Evolutionary conservation across 2,888 invertebrate genomes (phyloP), one percentile per base, ranked within the genome.

Genomic region (Noctua comes): DNA sequence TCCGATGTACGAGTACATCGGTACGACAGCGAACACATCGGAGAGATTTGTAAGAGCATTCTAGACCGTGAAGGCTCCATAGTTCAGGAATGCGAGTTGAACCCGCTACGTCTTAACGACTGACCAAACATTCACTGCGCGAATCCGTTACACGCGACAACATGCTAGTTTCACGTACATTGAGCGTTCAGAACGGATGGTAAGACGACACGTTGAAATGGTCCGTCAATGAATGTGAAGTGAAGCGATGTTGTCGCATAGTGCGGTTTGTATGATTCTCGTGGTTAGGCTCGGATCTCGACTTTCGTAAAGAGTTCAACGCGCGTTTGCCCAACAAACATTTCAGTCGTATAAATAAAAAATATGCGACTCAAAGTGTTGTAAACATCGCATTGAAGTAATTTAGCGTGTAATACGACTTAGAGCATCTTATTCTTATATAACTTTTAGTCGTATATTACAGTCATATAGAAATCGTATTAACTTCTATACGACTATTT

Each of bases 241-340:
- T 57, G 24, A 16, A 27, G 68, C 76, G 66, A 69, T 71, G 27
- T 59, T 62, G 31, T 76, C 77, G 79, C 31, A 24, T 27, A n/a
- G 46, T 83, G 76, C 75, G 76, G 82, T 79, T 74, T 68, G 64
- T n/a, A 75, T 74, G 70, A 70, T 73, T 77, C 31, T 48, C 79
- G 68, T 85, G 84, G 88, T 89, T 80, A 48, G 70, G 68, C 85
- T 68, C 72, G 71, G 85, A 90, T 91, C 89, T 93, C 91, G 87
- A 94, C 94, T 94, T 94, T 94, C 92, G 85, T 93, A 93, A 93
- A 94, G 96, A 96, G 94, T 96, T 96, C 95, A 96, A 96, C 95
- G 95, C 93, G 95, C 94, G 94, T 91, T 87, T 87, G 88, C n/a
- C n/a, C n/a, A n/a, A n/a, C n/a, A n/a, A n/a, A n/a, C n/a, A n/a